A percentile compares a stretch with the other conserved stretches of the same genome.
Evolutionary conservation across 1,140 invertebrate genomes (phyloP).

Genomic region (Venturia canescens): DNA sequence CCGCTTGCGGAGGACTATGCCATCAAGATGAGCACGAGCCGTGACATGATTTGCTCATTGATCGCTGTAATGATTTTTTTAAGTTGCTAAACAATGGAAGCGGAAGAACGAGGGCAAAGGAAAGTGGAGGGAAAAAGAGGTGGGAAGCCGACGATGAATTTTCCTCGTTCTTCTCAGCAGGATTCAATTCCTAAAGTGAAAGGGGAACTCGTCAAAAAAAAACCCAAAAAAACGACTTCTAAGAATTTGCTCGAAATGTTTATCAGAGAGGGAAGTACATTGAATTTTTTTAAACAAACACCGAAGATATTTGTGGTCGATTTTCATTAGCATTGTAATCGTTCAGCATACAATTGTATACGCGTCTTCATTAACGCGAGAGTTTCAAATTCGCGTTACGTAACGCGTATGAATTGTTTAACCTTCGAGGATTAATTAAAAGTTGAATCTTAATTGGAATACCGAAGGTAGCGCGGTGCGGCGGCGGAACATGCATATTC

Average conservation of each 20-base stretch:
- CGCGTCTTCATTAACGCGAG: background rate
- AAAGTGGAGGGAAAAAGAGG: conserved; percentile 47
- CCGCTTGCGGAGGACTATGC: too few relatives aligned
- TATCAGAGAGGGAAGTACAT: too few relatives aligned
- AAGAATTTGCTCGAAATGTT: too few relatives aligned
- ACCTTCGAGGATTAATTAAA: conserved; percentile 27
- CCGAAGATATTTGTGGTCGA: too few relatives aligned
- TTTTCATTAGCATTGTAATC: too few relatives aligned
- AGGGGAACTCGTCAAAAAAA: too few relatives aligned
- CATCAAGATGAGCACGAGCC: conserved; percentile 27
- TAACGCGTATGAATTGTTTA: conserved; percentile 18
- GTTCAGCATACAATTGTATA: too few relatives aligned
- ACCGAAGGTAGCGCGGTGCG: conserved; percentile 1
- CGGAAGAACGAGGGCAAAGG: background rate
- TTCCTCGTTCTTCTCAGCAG: too few relatives aligned
- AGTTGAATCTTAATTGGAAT: conserved; percentile 40
- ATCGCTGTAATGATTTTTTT: background rate
- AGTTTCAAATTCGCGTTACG: conserved; percentile 9
- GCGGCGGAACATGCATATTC: conserved; percentile 11
- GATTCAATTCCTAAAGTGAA: too few relatives aligned
- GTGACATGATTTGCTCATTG: conserved; percentile 61
- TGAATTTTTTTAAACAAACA: too few relatives aligned
- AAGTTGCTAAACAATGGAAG: background rate
- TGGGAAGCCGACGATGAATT: background rate
- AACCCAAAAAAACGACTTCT: too few relatives aligned